These are phyloP conservation scores for Zoroaster sp. DNA, from an alignment of 53 echinoderm and acorn worm genomes.

Conservation along the genomic window DNA sequence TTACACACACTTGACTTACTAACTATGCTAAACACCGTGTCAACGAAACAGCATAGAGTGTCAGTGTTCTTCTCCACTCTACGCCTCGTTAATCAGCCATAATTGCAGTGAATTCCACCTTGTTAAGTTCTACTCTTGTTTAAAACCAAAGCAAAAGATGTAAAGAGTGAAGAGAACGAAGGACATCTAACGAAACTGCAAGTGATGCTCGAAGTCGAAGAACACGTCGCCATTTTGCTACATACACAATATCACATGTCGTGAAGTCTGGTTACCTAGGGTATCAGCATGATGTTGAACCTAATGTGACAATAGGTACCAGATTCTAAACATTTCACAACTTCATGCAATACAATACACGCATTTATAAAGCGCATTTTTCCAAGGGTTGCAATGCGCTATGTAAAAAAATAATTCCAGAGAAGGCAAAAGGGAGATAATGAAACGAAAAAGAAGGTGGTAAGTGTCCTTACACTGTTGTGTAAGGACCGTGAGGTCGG, in stretches of 20 bases:
- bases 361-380: too few relatives aligned
- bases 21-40: neutral
- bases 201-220: too few relatives aligned
- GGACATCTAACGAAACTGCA: neutral
- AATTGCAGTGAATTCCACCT: conserved; percentile 3
- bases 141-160: neutral
- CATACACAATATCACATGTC: neutral
- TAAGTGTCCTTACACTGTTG: too few relatives aligned
- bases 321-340: neutral
- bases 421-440: too few relatives aligned
- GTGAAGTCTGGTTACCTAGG: neutral
- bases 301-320: neutral
- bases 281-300: neutral
- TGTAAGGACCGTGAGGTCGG: too few relatives aligned
- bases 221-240: neutral
- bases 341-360: neutral
- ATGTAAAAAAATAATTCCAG: too few relatives aligned
- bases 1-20: neutral
- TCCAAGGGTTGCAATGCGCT: too few relatives aligned
- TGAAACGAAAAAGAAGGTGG: too few relatives aligned
- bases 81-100: conserved; percentile 49
- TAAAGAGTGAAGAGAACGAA: neutral
- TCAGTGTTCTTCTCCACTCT: conserved; percentile 33
- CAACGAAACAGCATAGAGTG: conserved; percentile 45
- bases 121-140: conserved; percentile 14